Evolutionary conservation across 35 echinoderm and acorn worm species (phyloP).

Genomic region (Lytechinus pictus): DNA sequence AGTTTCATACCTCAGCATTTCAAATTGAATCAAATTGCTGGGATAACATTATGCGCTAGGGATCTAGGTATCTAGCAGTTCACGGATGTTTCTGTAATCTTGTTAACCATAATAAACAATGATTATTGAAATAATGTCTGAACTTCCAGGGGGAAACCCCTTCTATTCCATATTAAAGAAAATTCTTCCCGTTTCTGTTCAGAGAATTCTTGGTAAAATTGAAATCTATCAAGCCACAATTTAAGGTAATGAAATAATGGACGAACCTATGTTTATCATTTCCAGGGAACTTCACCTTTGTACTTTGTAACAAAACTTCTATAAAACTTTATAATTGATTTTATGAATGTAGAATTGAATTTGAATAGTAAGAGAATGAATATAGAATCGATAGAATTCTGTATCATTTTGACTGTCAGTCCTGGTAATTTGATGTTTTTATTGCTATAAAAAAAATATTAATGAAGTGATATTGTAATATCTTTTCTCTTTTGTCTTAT

Average conservation of each 20-base stretch:
- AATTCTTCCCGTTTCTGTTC: not conserved
- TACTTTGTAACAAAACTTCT: too few species aligned
- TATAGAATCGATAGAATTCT: too few species aligned
- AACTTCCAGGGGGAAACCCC: not conserved
- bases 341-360: too few species aligned
- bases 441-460: too few species aligned
- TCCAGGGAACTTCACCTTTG: too few species aligned
- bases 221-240: too few species aligned
- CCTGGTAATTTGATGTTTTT: too few species aligned
- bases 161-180: not conserved
- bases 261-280: too few species aligned
- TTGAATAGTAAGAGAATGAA: too few species aligned
- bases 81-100: not conserved
- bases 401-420: too few species aligned
- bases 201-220: not conserved
- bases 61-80: not conserved
- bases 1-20: not conserved
- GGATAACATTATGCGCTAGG: not conserved
- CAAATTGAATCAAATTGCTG: slow-evolving; percentile 3
- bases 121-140: not conserved
- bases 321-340: too few species aligned
- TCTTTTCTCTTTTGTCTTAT: not conserved
- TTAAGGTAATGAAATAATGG: too few species aligned
- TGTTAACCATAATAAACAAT: not conserved
- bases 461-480: not conserved